A percentile compares a stretch with the other conserved stretches of the same genome.
These are phyloP conservation scores for Erythrocercus mccallii DNA, from an alignment of 2,113 vertebrate genomes.

Conservation along the genomic window DNA sequence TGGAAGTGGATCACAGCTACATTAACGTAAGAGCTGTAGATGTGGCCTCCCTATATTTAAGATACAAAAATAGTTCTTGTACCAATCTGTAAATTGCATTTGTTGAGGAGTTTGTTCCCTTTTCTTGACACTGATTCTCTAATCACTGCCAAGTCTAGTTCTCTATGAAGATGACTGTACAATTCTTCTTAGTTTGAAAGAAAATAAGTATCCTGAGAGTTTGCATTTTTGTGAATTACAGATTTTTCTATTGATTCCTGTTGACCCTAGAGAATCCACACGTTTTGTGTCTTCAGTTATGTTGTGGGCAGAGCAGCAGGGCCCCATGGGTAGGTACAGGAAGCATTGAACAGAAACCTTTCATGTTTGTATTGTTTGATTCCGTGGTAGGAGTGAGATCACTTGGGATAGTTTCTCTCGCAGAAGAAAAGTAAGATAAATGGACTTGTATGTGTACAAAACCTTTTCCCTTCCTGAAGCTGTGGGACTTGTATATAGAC, in stretches of 20 bases:
- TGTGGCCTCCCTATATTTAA: background rate
- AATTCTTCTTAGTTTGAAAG: background rate
- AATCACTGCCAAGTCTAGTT: background rate
- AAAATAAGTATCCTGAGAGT: background rate
- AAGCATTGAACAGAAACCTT: background rate
- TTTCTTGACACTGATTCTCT: background rate
- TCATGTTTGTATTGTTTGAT: background rate
- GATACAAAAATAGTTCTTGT: background rate
- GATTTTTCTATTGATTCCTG: background rate
- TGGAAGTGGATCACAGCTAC: background rate
- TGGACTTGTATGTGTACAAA: background rate
- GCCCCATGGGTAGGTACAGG: background rate
- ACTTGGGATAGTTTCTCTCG: background rate
- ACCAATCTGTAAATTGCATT: background rate
- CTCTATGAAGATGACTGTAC: background rate
- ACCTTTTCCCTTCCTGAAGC: background rate
- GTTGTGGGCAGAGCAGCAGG: background rate
- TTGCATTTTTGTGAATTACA: background rate
- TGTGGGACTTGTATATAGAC: background rate
- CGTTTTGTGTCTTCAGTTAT: background rate
- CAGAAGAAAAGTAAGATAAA: background rate
- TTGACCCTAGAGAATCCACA: background rate
- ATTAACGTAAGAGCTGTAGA: background rate
- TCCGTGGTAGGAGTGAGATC: background rate
- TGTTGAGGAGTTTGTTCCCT: slow-evolving; percentile 16